Base-by-base conservation (phyloP, 2,797 vertebrate genomes). In the Sylvilagus floridanus region DNA sequence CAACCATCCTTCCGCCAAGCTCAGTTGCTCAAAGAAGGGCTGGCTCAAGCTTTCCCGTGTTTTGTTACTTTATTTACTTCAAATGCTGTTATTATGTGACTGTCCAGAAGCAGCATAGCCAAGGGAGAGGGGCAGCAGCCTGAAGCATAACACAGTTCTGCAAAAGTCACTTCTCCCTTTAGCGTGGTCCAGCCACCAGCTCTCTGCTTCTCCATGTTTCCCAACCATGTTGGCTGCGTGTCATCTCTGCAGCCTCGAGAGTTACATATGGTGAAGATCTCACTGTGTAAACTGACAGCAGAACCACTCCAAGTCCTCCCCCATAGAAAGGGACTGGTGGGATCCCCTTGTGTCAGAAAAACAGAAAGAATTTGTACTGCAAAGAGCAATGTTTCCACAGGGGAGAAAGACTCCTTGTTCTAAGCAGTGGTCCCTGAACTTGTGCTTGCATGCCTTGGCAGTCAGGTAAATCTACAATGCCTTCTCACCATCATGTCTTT, bases 181-280 rank as follows among this genome's bases (percentile, higher is more conserved):
- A 88, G 88, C 86, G 92, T 96, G 90, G 95, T 92, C 96, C 92
- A 97, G 94, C 88, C 54, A 83, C 60, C 26, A 95, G 88, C 90
- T 95, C 94, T 96, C 92, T 93, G 90, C 91, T 96, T 95, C 96
- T 96, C 90, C 79, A 81, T 88, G 68, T 96, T 96, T 95, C 96
- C 88, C 93, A 94, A 95, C 86, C 95, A 96, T 94, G 93, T 93
- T 97, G 97, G 96, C 96, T 96, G 96, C 75, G 11, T 86, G 76
- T 95, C 93, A 96, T 96, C 90, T 92, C 92, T 93, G 79, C 90
- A 97, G 96, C 93, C 92, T 94, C 66, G 84, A 96, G 93, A 96
- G 92, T 95, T 97, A 94, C 96, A 97, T 97, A 97, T 96, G 96
- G 96, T 97, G 96, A 97, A 94, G 93, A 97, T 97, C 97, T 97